phyloP scores from a whole-genome alignment of 2,797 vertebrate species.

The Podarcis lilfordi region DNA sequence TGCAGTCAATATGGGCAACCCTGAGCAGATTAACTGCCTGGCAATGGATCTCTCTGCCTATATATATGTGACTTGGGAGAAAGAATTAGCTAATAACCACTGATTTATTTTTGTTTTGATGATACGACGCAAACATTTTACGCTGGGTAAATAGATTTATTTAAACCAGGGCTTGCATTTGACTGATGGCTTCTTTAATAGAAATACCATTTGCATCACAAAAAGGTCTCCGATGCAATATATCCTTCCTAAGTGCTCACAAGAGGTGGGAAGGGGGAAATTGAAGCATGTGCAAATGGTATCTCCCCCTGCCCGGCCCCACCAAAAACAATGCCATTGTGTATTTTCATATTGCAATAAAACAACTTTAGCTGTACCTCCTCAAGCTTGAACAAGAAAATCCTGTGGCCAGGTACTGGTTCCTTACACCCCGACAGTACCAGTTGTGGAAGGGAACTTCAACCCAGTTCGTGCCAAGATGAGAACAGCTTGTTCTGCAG shows the following conservation, averaged over 20 bases:
- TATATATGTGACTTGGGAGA: conserved; percentile 12
- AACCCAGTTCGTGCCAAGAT: too few species aligned
- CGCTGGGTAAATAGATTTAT: conserved; percentile 6
- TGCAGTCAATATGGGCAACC: conserved; percentile 11
- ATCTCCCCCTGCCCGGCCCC: not conserved
- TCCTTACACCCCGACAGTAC: too few species aligned
- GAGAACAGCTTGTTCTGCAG: too few species aligned
- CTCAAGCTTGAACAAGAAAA: not conserved
- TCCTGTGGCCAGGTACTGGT: not conserved
- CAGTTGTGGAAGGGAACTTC: too few species aligned
- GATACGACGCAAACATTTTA: conserved; percentile 23
- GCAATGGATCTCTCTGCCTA: not conserved
- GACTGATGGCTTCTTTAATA: not conserved
- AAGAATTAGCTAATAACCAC: conserved; percentile 30
- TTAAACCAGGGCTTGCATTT: conserved; percentile 22
- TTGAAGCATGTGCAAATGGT: not conserved
- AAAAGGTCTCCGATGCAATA: not conserved
- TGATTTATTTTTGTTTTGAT: conserved; percentile 30
- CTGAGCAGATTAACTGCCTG: conserved; percentile 26
- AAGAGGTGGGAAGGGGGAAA: not conserved
- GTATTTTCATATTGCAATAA: not conserved
- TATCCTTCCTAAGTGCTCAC: not conserved
- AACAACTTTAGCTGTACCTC: not conserved
- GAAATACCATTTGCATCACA: conserved; percentile 9
- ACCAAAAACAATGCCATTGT: not conserved